Conservation (phyloP, 2,113 vertebrate species). For the Grallaria varia region DNA sequence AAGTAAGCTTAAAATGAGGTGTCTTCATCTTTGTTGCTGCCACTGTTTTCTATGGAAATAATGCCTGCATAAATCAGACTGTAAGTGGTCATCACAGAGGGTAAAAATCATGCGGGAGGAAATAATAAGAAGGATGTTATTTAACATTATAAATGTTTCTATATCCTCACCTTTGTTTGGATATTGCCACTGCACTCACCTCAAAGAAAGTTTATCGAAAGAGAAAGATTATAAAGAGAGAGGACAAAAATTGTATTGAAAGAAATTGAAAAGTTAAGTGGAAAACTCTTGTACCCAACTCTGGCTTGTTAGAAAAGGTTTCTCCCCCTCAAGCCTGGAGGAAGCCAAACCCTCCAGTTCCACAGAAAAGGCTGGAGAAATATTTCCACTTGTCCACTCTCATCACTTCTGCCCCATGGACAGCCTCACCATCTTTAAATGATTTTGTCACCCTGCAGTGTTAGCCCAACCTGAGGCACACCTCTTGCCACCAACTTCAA, state of each 20-base stretch:
- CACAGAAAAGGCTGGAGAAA: background rate
- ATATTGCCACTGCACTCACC: background rate
- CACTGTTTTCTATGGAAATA: background rate
- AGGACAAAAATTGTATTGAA: background rate
- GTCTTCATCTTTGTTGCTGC: background rate
- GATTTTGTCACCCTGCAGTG: background rate
- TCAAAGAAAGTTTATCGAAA: background rate
- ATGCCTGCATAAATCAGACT: background rate
- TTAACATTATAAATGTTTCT: background rate
- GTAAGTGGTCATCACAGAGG: background rate
- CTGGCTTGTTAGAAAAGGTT: background rate
- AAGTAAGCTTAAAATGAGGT: background rate
- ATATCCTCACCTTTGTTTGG: background rate
- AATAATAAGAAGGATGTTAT: background rate
- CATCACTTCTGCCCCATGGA: background rate
- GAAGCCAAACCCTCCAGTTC: background rate
- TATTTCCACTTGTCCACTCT: background rate
- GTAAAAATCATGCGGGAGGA: background rate
- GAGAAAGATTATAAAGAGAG: background rate
- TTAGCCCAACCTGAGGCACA: background rate
- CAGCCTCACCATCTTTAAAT: background rate
- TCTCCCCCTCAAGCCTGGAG: background rate
- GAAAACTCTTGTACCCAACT: background rate
- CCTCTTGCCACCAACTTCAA: accelerated
- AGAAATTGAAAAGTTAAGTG: background rate